Base-by-base conservation (phyloP, 2,797 vertebrate genomes). In the Rhincodon typus region DNA sequence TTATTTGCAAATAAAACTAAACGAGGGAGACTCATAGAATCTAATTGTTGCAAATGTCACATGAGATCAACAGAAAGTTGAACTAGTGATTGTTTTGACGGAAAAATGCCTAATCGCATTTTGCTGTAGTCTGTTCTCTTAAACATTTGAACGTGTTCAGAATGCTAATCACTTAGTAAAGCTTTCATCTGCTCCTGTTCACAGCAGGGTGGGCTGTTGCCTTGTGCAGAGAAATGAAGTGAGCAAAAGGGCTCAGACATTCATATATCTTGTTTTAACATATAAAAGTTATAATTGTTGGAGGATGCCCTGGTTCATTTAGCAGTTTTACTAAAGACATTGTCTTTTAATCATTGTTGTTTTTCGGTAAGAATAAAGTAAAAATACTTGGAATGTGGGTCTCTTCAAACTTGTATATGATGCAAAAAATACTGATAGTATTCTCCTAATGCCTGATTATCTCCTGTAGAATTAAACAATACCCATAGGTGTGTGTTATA, bases 131-230 rank as follows among this genome's bases (percentile, higher is more conserved):
- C n/a, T 67, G 19, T 42, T n/a, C 19, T 17, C 79, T 15, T 25
- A 62, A 91, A 38, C 34, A 2, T 66, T 34, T 12, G 88, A 67
- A 38, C 17, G 2, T 23, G 34, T 10, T 17, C 90, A 38, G 90
- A 93, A 91, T 91, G 88, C 34, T 91, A 91, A 91, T 91, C 62
- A 66, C 34, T 23, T 7, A 67, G 17, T n/a, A 91, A 91, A n/a
- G 17, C 30, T n/a, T 91, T 91, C 88, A 67, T n/a, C 12, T 23
- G n/a, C 7, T 67, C 10, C 21, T 38, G 38, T 42, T 93, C 62
- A 21, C n/a, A 91, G 87, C 50, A 66, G 53, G 19, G n/a, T 67
- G 62, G 7, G 21, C 34, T 19, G 19, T 38, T 10, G 8, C n/a
- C n/a, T 38, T 42, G n/a, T 57, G 17, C 17, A 91, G 34, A n/a